Evolutionary conservation across 2,113 vertebrate genomes (phyloP).

Genomic region (Rhizomys pruinosus): DNA sequence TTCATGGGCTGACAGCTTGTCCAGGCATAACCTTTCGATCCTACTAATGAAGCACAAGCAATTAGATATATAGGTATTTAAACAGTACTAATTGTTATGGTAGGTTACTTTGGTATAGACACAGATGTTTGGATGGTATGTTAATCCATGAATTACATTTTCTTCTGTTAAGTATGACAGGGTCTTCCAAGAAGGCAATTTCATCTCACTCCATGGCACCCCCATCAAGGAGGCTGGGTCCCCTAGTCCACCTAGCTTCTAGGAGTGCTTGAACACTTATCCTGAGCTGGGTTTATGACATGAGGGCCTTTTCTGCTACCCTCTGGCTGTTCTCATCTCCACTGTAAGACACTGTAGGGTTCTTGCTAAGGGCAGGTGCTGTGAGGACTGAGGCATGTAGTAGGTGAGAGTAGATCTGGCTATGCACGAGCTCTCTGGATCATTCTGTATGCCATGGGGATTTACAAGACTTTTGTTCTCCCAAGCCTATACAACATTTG

Average conservation of each 20-base stretch:
- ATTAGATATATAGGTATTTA: too few relatives aligned
- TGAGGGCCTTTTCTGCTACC: not conserved
- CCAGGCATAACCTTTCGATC: too few relatives aligned
- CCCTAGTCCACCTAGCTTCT: not conserved
- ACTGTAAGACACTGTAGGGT: rapidly evolving
- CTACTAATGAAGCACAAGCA: too few relatives aligned
- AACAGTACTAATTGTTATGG: too few relatives aligned
- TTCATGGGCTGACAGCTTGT: too few relatives aligned
- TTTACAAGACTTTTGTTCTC: not conserved
- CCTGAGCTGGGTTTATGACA: not conserved
- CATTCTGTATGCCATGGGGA: not conserved
- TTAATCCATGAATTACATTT: too few relatives aligned
- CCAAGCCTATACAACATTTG: not conserved
- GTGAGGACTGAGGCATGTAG: not conserved
- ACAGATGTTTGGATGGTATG: too few relatives aligned
- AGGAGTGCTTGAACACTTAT: not conserved
- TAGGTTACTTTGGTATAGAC: too few relatives aligned
- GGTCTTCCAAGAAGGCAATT: not conserved
- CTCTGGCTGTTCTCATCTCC: not conserved
- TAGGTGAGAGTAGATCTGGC: not conserved
- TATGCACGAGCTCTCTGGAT: too few relatives aligned
- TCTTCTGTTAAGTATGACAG: too few relatives aligned
- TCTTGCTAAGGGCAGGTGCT: not conserved
- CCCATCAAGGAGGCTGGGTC: not conserved
- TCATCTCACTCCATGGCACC: not conserved